Evolutionary conservation across 2,113 vertebrate species (phyloP), one percentile per base, ranked within the genome.

Genomic region (Pseudorhombus dupliciocellatus): DNA sequence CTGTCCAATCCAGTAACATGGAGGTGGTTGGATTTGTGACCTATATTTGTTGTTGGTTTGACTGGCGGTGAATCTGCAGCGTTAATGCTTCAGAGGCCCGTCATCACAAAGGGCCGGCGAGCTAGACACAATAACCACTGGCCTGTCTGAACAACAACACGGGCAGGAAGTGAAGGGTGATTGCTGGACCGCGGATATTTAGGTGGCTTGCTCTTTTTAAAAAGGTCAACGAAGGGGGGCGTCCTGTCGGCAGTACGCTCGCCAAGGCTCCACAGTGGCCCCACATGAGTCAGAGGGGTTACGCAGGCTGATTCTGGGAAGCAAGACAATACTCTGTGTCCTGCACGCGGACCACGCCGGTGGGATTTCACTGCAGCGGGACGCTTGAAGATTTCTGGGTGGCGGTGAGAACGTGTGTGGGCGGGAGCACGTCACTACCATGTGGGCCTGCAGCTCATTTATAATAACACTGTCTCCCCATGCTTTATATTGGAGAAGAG

Each of bases 231-330:
- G 31, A 67, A 18, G 58, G 62, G 62, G 74, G 83, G 84, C 75
- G 85, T 85, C 81, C 76, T 75, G 65, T 77, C 68, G 10, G 52
- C 68, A 81, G 59, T 84, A 54, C 5, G 4, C 24, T 24, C 8
- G 80, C 85, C 85, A 88, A 83, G 22, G 55, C 42, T 55, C 31
- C 2, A 25, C 66, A 31, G 61, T 26, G 63, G 66, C 66, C 71
- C 62, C 20, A n/a, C 40, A 85, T 89, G 90, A 92, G 80, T 91
- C 88, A 90, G 51, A 77, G 5, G 42, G 58, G 55, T 61, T 73
- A 61, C 44, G 51, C 44, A 15, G 46, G 73, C 58, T 15, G 53
- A 71, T 92, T 91, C 85, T 91, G 89, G 90, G 93, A 93, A 93
- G 59, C 55, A 59, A 76, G 63, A 91, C 72, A 88, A 87, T 77